A percentile compares a stretch with the other conserved stretches of the same genome.
Evolutionary conservation across 2,113 vertebrate genomes (phyloP).

Genomic region (Apistogramma diplotaenia): DNA sequence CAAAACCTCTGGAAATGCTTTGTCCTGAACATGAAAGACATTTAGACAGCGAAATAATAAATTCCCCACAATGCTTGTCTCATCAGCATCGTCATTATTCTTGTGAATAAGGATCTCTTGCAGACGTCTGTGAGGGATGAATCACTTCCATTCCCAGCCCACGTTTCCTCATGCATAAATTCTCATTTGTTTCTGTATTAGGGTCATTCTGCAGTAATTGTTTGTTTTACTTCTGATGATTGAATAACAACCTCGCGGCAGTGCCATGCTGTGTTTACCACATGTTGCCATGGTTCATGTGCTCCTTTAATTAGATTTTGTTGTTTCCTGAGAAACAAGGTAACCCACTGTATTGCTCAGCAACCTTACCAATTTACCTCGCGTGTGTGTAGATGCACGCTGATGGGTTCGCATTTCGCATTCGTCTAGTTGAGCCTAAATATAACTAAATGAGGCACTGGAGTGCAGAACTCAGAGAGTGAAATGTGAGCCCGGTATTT

Average conservation of each 20-base stretch:
- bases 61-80: constrained; percentile 57
- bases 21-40: constrained; percentile 69
- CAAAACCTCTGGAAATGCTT: constrained; percentile 69
- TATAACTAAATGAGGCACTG: constrained; percentile 19
- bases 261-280: constrained; percentile 66
- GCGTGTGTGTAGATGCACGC: constrained; percentile 25
- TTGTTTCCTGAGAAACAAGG: constrained; percentile 69
- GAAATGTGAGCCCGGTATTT: constrained; percentile 13
- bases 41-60: constrained; percentile 61
- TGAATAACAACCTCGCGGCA: constrained; percentile 61
- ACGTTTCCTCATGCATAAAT: constrained; percentile 63
- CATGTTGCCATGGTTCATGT: constrained; percentile 69
- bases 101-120: constrained; percentile 51
- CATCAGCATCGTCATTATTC: constrained; percentile 67
- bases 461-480: background rate
- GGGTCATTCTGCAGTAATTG: constrained; percentile 70
- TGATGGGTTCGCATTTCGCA: constrained; percentile 26
- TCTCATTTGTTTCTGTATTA: constrained; percentile 68
- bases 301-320: constrained; percentile 67
- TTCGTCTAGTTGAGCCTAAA: constrained; percentile 27
- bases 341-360: constrained; percentile 64
- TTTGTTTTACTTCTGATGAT: constrained; percentile 71
- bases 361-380: constrained; percentile 43
- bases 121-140: constrained; percentile 44
- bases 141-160: constrained; percentile 48